A percentile compares a stretch with the other conserved stretches of the same genome.
These are phyloP conservation scores for Callocephalon fimbriatum DNA, from an alignment of 2,113 vertebrate genomes.

Conservation along the genomic window DNA sequence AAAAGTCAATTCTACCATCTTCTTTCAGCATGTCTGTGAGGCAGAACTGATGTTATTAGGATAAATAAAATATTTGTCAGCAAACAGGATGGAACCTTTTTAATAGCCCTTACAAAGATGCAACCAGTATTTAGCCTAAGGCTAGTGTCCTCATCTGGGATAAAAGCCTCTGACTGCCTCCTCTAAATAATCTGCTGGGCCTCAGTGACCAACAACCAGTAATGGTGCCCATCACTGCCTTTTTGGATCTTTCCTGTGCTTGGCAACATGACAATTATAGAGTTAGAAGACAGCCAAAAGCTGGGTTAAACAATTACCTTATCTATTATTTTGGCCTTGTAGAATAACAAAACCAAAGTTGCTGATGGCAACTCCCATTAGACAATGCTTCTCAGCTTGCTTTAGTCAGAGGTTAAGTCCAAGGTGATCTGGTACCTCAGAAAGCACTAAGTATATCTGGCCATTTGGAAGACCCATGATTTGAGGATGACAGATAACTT, in stretches of 20 bases:
- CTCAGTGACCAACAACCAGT: not conserved
- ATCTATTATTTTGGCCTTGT: not conserved
- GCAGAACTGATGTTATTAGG: not conserved
- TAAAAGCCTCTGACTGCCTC: not conserved
- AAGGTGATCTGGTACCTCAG: not conserved
- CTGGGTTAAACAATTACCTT: not conserved
- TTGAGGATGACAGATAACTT: not conserved
- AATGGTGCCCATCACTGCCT: not conserved
- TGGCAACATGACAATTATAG: not conserved
- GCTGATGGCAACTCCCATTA: not conserved
- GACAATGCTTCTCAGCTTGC: not conserved
- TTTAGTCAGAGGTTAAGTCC: not conserved
- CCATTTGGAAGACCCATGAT: not conserved
- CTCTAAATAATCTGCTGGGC: not conserved
- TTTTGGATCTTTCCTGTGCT: not conserved
- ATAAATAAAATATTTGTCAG: conserved; percentile 10
- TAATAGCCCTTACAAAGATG: not conserved
- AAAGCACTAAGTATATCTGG: not conserved
- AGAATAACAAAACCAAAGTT: not conserved
- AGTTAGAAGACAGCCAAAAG: not conserved
- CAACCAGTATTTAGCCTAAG: not conserved
- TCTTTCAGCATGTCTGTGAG: not conserved
- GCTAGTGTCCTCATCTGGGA: not conserved
- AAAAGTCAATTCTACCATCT: not conserved
- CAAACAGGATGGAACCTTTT: not conserved